Conservation (phyloP, 2,113 vertebrate genomes). For the Cyrtonyx montezumae region DNA sequence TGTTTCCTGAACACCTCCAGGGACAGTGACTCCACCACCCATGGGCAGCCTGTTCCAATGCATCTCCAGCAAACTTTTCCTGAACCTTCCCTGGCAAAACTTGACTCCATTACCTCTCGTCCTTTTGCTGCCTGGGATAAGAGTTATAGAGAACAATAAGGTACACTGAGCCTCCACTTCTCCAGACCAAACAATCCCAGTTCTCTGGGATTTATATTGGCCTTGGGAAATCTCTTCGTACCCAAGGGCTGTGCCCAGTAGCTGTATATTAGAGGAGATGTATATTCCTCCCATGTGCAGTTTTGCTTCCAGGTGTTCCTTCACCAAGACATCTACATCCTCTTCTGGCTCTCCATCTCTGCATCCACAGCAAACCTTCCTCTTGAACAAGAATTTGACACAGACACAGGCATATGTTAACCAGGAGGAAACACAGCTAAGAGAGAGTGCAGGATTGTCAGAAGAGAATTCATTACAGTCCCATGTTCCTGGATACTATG, state of each 20-base stretch:
- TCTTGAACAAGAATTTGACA: not conserved
- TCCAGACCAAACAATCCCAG: too few relatives aligned
- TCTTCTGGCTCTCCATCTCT: not conserved
- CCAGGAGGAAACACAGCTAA: not conserved
- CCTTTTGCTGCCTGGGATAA: too few relatives aligned
- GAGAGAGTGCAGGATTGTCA: not conserved
- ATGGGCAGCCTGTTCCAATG: too few relatives aligned
- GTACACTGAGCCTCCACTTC: too few relatives aligned
- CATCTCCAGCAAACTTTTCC: too few relatives aligned
- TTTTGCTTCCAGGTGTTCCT: not conserved
- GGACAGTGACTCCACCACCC: too few relatives aligned
- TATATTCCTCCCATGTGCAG: not conserved
- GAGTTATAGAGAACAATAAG: too few relatives aligned
- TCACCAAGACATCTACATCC: accelerated
- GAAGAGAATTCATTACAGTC: not conserved
- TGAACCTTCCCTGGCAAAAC: too few relatives aligned
- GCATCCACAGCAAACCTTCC: not conserved
- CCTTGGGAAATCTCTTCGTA: not conserved
- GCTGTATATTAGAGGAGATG: not conserved
- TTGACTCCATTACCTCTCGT: too few relatives aligned
- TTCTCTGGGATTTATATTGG: too few relatives aligned
- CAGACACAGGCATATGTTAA: not conserved
- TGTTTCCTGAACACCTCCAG: too few relatives aligned
- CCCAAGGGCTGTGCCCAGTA: not conserved
- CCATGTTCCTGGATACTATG: not conserved